phyloP scores from a whole-genome alignment of 1,140 invertebrate species.

The Drosophila hydei region DNA sequence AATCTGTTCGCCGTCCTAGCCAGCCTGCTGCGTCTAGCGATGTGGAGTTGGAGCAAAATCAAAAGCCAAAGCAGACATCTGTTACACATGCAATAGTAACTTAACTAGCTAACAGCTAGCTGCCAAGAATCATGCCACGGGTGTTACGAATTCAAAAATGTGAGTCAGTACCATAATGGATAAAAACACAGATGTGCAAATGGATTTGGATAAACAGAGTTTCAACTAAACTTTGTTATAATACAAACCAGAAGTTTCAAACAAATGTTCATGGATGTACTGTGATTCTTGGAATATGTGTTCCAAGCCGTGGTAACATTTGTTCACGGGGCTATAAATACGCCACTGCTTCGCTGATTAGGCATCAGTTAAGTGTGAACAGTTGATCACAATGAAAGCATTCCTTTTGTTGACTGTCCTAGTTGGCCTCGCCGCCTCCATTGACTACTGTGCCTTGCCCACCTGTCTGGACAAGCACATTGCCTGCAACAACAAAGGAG shows the following conservation, averaged over 20 bases:
- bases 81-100: constrained; percentile 2
- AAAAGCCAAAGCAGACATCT: too few species aligned
- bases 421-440: not conserved
- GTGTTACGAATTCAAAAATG: constrained; percentile 71
- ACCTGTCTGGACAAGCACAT: constrained; percentile 68
- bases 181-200: not conserved
- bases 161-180: too few species aligned
- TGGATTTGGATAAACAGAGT: not conserved
- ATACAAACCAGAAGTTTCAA: too few species aligned
- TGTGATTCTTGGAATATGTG: not conserved
- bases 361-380: constrained; percentile 13
- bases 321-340: not conserved
- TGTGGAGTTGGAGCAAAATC: constrained; percentile 10
- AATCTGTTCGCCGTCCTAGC: constrained; percentile 59
- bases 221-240: not conserved
- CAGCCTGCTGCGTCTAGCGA: constrained; percentile 10
- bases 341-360: not conserved
- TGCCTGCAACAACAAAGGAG: constrained; percentile 70
- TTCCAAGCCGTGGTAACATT: not conserved
- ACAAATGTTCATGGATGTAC: not conserved
- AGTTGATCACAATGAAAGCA: constrained; percentile 2
- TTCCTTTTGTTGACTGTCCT: constrained; percentile 7
- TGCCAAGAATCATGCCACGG: constrained; percentile 90
- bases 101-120: constrained; percentile 84
- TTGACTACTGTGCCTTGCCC: constrained; percentile 66